A percentile compares a stretch with the other conserved stretches of the same genome.
Conservation (phyloP, 2,797 vertebrate genomes). For the Cyclopterus lumpus region DNA sequence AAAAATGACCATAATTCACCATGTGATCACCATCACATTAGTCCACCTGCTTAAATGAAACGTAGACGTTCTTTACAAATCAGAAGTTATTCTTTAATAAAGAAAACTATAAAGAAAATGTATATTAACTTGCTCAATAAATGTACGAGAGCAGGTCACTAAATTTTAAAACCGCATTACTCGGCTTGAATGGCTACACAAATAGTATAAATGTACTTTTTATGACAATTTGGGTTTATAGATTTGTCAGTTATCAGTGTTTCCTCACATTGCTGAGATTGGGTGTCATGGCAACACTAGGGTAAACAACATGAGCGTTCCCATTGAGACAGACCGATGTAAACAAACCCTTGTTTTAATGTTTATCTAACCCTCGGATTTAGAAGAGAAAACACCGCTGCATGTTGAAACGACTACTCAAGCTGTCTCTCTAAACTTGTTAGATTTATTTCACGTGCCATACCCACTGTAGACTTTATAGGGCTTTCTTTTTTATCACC, state of each 20-base stretch:
- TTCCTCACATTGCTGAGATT: neutral
- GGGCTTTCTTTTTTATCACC: neutral
- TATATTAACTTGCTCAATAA: no score
- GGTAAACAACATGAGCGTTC: no score
- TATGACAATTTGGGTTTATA: neutral
- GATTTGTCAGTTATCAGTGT: neutral
- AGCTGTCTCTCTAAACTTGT: neutral
- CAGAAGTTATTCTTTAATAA: no score
- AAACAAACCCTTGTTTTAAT: neutral
- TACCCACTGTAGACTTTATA: neutral
- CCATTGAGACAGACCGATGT: neutral
- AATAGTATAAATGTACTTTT: neutral
- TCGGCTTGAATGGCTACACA: no score
- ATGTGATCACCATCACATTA: neutral
- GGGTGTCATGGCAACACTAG: neutral
- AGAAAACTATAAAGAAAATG: no score
- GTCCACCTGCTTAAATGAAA: no score
- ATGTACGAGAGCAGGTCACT: neutral
- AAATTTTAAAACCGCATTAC: neutral
- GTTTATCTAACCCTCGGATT: neutral
- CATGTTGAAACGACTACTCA: neutral
- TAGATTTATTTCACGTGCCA: neutral
- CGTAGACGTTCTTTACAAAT: no score
- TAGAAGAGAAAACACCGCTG: neutral
- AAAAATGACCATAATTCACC: neutral